These are phyloP conservation scores for Zaprionus davidi DNA, from an alignment of 1,140 invertebrate species.

Conservation along the genomic window DNA sequence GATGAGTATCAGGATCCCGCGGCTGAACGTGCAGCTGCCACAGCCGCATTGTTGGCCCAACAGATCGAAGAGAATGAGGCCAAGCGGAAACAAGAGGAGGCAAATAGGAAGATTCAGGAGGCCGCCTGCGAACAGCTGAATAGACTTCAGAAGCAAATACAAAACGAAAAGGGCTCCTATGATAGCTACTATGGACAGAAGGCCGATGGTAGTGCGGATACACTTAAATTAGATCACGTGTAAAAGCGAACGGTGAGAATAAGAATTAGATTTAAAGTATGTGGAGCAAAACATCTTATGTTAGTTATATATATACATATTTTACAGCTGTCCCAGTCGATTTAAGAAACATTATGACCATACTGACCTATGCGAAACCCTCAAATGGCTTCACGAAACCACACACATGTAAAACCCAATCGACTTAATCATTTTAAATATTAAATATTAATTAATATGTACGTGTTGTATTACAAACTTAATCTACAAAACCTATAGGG, in stretches of 20 bases:
- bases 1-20: constrained; percentile 71
- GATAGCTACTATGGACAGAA: constrained; percentile 71
- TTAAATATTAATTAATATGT: constrained; percentile 41
- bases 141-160: constrained; percentile 64
- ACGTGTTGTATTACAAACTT: constrained; percentile 33
- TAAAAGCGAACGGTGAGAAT: constrained; percentile 40
- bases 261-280: constrained; percentile 17
- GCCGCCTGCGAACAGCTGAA: constrained; percentile 74
- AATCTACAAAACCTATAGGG: constrained; percentile 12
- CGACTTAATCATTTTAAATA: constrained; percentile 43
- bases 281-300: constrained; percentile 15
- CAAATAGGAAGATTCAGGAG: constrained; percentile 70
- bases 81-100: constrained; percentile 74
- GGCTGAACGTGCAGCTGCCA: constrained; percentile 68
- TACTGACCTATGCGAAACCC: constrained; percentile 33
- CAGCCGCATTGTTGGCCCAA: constrained; percentile 67
- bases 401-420: constrained; percentile 23
- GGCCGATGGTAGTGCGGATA: constrained; percentile 54
- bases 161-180: constrained; percentile 60
- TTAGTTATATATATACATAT: constrained; percentile 21
- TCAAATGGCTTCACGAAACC: constrained; percentile 35
- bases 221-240: constrained; percentile 66
- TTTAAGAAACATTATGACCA: constrained; percentile 29
- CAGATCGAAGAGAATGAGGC: constrained; percentile 73
- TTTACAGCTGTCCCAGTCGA: constrained; percentile 39